Conservation (phyloP, 2,888 invertebrate species). For the Tricholauxania praeusta region DNA sequence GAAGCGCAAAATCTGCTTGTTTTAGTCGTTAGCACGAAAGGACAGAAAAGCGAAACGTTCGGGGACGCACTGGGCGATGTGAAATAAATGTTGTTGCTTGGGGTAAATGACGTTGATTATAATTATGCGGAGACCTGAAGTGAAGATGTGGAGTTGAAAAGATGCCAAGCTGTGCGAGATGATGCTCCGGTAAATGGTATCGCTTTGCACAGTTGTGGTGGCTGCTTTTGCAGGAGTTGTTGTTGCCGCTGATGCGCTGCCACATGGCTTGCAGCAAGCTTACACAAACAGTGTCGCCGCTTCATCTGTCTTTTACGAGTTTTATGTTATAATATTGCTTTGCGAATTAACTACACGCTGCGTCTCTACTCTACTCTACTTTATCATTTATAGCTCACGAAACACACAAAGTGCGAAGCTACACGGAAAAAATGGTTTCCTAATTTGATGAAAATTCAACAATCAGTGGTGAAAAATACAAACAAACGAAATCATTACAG, state of each 20-base stretch:
- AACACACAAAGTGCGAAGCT: not conserved
- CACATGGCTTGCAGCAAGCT: conserved; percentile 13
- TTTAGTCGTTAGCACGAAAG: not conserved
- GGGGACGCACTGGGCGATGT: conserved; percentile 38
- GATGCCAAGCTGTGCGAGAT: conserved; percentile 6
- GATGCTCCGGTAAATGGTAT: conserved; percentile 1
- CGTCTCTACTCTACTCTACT: not conserved
- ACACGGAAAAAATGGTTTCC: too few relatives aligned
- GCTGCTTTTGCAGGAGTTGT: not conserved
- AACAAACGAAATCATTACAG: too few relatives aligned
- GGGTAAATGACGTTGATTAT: conserved; percentile 60
- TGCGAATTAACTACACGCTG: conserved; percentile 58
- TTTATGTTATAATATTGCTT: conserved; percentile 59
- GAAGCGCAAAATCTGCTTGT: not conserved
- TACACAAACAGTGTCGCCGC: conserved; percentile 20
- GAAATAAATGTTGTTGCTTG: conserved; percentile 41
- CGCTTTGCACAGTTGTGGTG: conserved; percentile 23
- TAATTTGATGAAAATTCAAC: too few relatives aligned
- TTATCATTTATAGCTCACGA: not conserved
- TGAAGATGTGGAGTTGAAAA: too few relatives aligned
- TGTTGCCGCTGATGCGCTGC: conserved; percentile 43
- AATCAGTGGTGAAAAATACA: too few relatives aligned
- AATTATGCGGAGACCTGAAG: conserved; percentile 58
- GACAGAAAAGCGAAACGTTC: not conserved
- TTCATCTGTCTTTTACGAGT: conserved; percentile 44